These are phyloP conservation scores for Cephalopterus ornatus DNA, from an alignment of 2,113 vertebrate species.

Conservation along the genomic window DNA sequence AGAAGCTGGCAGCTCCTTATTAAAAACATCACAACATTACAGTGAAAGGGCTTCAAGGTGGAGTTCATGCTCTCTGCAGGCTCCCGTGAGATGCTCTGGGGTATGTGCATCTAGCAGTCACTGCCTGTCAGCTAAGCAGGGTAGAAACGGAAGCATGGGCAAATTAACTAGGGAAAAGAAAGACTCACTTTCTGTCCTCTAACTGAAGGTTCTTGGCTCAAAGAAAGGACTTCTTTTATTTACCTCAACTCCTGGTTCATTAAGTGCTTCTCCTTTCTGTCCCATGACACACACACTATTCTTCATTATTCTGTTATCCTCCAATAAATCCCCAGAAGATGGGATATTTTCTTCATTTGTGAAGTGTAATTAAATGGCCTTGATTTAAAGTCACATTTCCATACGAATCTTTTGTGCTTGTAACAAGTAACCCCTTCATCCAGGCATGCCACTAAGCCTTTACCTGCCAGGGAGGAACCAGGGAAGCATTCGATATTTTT, in stretches of 20 bases:
- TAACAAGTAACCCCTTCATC: background rate
- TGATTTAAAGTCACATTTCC: background rate
- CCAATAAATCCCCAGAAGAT: background rate
- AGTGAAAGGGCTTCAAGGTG: background rate
- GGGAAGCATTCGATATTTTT: background rate
- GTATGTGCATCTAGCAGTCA: background rate
- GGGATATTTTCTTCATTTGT: background rate
- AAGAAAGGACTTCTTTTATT: background rate
- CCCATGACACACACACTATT: background rate
- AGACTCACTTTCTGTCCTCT: accelerated
- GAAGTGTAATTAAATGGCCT: background rate
- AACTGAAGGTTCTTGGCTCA: background rate
- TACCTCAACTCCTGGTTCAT: background rate
- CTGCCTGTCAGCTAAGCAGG: background rate
- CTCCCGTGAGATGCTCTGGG: background rate
- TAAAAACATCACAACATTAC: background rate
- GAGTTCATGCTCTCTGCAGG: background rate
- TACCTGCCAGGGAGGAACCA: background rate
- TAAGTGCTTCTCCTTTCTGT: background rate
- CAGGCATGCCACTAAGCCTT: background rate
- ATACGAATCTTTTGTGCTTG: background rate
- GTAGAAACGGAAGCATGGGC: background rate
- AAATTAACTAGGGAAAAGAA: background rate
- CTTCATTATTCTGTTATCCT: background rate
- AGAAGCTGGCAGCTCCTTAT: background rate